Evolutionary conservation across 2,888 invertebrate species (phyloP).

Genomic region (Acronicta alni): DNA sequence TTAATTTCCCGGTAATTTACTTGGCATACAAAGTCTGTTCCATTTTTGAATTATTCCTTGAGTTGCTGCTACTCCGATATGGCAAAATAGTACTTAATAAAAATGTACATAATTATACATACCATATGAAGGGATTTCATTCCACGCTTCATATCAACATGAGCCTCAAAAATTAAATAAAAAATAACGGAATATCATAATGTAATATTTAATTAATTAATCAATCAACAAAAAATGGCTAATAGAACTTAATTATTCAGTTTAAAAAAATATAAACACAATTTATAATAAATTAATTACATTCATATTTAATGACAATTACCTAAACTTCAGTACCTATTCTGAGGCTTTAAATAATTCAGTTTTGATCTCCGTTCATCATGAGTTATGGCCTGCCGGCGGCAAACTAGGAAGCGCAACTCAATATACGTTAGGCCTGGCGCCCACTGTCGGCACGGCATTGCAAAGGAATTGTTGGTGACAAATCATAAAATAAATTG

Average conservation of each 20-base stretch:
- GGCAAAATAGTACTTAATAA: too few relatives aligned
- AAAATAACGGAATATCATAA: constrained; percentile 35
- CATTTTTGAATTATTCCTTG: too few relatives aligned
- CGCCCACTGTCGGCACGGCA: too few relatives aligned
- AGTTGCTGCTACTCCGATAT: too few relatives aligned
- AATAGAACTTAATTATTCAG: constrained; percentile 17
- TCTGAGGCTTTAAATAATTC: background rate
- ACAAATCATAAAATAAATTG: too few relatives aligned
- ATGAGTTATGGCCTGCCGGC: too few relatives aligned
- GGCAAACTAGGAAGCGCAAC: too few relatives aligned
- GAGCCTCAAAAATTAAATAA: background rate
- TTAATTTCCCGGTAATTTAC: too few relatives aligned
- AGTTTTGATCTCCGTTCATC: background rate
- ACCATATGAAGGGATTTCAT: constrained; percentile 19
- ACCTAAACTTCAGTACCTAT: background rate
- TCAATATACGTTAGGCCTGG: too few relatives aligned
- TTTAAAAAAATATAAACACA: constrained; percentile 2
- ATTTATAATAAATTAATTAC: constrained; percentile 11
- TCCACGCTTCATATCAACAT: background rate
- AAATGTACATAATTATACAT: constrained; percentile 1
- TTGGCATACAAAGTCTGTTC: too few relatives aligned
- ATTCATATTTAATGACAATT: background rate
- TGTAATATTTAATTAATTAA: constrained; percentile 12
- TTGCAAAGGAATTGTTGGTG: too few relatives aligned
- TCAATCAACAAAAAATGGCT: constrained; percentile 25